Base-by-base conservation (phyloP, 2,888 invertebrate species). In the Cremastinae sp. region DNA sequence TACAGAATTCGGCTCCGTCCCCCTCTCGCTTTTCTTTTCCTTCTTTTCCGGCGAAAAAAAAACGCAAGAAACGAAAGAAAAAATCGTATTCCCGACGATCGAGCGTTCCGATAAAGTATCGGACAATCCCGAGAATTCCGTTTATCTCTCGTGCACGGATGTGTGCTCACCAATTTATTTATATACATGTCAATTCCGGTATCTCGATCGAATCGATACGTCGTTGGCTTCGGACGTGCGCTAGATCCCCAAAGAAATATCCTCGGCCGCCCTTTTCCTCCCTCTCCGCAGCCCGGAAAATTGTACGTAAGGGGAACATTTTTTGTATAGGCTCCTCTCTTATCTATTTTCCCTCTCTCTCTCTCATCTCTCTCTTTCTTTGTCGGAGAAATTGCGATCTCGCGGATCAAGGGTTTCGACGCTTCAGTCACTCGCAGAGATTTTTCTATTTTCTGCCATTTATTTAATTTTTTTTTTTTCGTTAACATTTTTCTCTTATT, bases 51-150 rank as follows among this genome's bases (percentile, higher is more conserved):
- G 64, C 47, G 28, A 38, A 36, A 36, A 34, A 59, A 61, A 54
- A 69, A 64, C 58, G 68, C 56, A n/a, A n/a, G n/a, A n/a, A n/a
- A n/a, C n/a, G n/a, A n/a, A n/a, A n/a, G n/a, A n/a, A n/a, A n/a
- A n/a, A n/a, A n/a, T n/a, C 41, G 18, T 53, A 58, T 41, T 59
- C 51, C 43, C 43, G 58, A 38, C 75, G 81, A 84, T 84, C 79
- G 81, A 84, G 78, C 74, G 74, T 78, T 68, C 59, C 78, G 83
- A 83, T 83, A 83, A 81, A 81, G 80, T 81, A 80, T 82, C 78
- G 78, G 75, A 82, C 79, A 78, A 79, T 78, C 80, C 80, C 74
- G 79, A 81, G n/a, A 38, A 62, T n/a, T 38, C 61, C 41, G 10
- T 59, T 51, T 34, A n/a, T 56, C 28, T 28, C 28, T 28, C 28